Evolutionary conservation across 2,888 invertebrate genomes (phyloP).

Genomic region (Nomada ferruginata): DNA sequence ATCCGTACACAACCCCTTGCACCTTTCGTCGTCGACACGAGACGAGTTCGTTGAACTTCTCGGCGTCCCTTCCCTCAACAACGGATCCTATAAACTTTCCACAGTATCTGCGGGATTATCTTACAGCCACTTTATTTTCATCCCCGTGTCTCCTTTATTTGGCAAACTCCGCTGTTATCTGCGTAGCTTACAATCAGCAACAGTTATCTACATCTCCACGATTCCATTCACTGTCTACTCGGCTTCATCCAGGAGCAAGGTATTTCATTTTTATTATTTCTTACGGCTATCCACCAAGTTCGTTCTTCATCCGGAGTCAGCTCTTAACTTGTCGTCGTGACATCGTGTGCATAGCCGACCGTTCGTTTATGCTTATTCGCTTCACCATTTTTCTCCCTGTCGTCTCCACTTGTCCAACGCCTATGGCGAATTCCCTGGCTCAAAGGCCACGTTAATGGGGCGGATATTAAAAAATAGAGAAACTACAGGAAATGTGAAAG

Average conservation of each 20-base stretch:
- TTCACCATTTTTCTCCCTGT: slow-evolving; percentile 10
- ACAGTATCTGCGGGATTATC: neutral
- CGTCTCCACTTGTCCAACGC: slow-evolving; percentile 12
- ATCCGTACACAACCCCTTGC: neutral
- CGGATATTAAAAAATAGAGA: slow-evolving; percentile 74
- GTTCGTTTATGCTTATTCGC: slow-evolving; percentile 19
- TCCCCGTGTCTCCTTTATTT: neutral
- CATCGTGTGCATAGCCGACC: slow-evolving; percentile 2
- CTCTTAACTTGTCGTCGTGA: neutral
- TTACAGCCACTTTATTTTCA: neutral
- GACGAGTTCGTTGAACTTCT: slow-evolving; percentile 4
- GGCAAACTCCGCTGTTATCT: neutral
- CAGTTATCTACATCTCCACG: neutral
- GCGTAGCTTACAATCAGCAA: neutral
- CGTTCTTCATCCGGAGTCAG: no score
- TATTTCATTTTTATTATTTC: slow-evolving; percentile 15
- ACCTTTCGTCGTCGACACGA: neutral
- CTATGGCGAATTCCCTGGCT: slow-evolving; percentile 10
- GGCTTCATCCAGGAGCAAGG: neutral
- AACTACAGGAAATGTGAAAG: slow-evolving; percentile 45
- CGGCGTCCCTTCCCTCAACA: neutral
- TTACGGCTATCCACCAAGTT: slow-evolving; percentile 6
- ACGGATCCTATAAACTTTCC: neutral
- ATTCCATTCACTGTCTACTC: neutral
- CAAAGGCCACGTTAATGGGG: slow-evolving; percentile 47